These are phyloP conservation scores for Melipona quadrifasciata DNA, from an alignment of 1,140 invertebrate genomes.

Conservation along the genomic window DNA sequence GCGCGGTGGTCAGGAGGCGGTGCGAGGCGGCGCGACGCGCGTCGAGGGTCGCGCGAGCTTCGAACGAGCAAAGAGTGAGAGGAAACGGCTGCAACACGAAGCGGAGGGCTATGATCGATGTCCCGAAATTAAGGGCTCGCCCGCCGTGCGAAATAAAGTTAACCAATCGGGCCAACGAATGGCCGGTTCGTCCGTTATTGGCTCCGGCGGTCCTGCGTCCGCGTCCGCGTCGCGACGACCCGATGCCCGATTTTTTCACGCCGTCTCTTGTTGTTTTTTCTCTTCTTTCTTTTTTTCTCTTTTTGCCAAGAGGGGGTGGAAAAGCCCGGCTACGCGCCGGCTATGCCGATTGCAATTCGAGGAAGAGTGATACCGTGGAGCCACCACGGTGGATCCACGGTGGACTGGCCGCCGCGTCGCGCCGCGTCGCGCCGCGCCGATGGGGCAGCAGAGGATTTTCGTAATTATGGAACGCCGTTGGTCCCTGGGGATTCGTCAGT, in stretches of 20 bases:
- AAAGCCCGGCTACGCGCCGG: background rate
- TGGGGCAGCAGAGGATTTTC: slow-evolving; percentile 67
- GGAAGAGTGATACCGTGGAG: slow-evolving; percentile 52
- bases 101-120: slow-evolving; percentile 72
- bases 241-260: slow-evolving; percentile 68
- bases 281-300: no score
- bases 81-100: slow-evolving; percentile 22
- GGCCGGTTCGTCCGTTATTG: slow-evolving; percentile 68
- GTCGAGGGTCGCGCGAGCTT: slow-evolving; percentile 51
- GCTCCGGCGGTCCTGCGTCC: slow-evolving; percentile 49
- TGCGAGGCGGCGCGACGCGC: slow-evolving; percentile 30
- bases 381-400: background rate
- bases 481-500: slow-evolving; percentile 74
- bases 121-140: slow-evolving; percentile 74
- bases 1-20: slow-evolving; percentile 36
- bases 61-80: slow-evolving; percentile 33
- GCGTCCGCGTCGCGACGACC: slow-evolving; percentile 53
- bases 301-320: no score
- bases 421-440: background rate
- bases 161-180: slow-evolving; percentile 71
- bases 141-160: slow-evolving; percentile 73
- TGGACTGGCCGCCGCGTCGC: background rate
- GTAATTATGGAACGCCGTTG: slow-evolving; percentile 76
- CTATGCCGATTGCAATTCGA: slow-evolving; percentile 45
- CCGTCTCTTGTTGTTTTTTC: slow-evolving; percentile 34